Evolutionary conservation across 2,888 invertebrate species (phyloP).

Genomic region (Pasiphila rectangulata): DNA sequence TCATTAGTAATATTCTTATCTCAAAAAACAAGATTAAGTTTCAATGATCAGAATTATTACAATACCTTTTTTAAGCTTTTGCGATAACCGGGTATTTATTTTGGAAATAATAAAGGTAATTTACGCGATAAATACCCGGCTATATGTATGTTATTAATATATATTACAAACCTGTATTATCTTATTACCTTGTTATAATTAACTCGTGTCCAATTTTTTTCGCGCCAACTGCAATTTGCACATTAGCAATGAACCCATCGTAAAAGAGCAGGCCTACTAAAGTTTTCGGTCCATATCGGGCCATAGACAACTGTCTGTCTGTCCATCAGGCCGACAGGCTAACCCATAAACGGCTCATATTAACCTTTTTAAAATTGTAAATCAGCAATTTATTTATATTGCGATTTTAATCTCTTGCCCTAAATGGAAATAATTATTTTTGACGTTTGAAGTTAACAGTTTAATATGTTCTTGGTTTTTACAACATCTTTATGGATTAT

Average conservation of each 20-base stretch:
- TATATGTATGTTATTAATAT: too few species aligned
- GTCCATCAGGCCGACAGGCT: slow-evolving; percentile 54
- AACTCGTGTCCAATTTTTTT: slow-evolving; percentile 17
- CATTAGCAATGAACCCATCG: slow-evolving; percentile 36
- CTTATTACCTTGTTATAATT: slow-evolving; percentile 6
- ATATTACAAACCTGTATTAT: too few species aligned
- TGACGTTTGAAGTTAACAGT: slow-evolving; percentile 40
- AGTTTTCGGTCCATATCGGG: slow-evolving; percentile 42
- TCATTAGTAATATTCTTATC: too few species aligned
- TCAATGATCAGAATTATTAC: too few species aligned
- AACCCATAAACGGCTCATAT: slow-evolving; percentile 60
- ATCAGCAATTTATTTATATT: slow-evolving; percentile 64
- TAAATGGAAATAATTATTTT: slow-evolving; percentile 57
- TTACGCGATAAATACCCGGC: too few species aligned
- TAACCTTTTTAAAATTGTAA: slow-evolving; percentile 68
- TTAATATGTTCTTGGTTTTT: slow-evolving; percentile 12
- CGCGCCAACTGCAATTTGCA: slow-evolving; percentile 4
- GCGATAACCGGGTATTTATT: too few species aligned
- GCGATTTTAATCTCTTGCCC: slow-evolving; percentile 41
- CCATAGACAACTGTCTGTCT: slow-evolving; percentile 48
- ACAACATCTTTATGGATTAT: too few species aligned
- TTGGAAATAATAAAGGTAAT: too few species aligned
- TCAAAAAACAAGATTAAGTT: too few species aligned
- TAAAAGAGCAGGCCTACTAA: slow-evolving; percentile 30
- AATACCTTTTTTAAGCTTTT: too few species aligned